Conservation (phyloP, 2,797 vertebrate species). For the Typhlichthys eigenmanni region DNA sequence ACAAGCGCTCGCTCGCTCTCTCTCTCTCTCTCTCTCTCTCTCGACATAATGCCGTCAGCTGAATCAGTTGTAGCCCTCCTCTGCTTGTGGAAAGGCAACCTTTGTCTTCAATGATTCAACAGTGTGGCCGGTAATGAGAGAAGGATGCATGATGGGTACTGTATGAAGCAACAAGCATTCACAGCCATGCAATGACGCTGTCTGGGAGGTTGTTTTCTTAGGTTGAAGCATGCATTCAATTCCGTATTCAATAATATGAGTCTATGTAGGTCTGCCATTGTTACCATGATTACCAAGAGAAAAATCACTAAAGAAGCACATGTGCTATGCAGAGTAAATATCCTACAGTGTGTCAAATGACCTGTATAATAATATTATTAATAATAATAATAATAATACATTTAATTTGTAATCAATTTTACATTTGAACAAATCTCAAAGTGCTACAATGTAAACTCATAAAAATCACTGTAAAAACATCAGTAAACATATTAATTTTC, state of each 20-base stretch:
- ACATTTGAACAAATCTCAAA: no score
- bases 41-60: constrained; percentile 49
- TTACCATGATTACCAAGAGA: no score
- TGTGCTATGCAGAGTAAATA: no score
- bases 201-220: constrained; percentile 3
- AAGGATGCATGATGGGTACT: constrained; percentile 33
- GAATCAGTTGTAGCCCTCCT: constrained; percentile 26
- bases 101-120: constrained; percentile 37
- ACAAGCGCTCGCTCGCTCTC: constrained; percentile 18
- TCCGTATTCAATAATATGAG: neutral
- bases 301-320: no score
- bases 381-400: no score
- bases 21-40: constrained; percentile 39
- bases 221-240: neutral
- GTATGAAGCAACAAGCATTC: no score
- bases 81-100: constrained; percentile 27
- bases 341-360: no score
- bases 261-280: neutral
- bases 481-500: no score
- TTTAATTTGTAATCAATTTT: no score
- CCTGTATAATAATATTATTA: no score
- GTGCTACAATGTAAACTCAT: no score
- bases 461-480: no score
- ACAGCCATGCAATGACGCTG: neutral
- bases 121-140: constrained; percentile 38